Percentiles rank a stretch among this genome's conserved stretches.
Conservation (phyloP, 2,797 vertebrate genomes). For the Sphenodon punctatus region DNA sequence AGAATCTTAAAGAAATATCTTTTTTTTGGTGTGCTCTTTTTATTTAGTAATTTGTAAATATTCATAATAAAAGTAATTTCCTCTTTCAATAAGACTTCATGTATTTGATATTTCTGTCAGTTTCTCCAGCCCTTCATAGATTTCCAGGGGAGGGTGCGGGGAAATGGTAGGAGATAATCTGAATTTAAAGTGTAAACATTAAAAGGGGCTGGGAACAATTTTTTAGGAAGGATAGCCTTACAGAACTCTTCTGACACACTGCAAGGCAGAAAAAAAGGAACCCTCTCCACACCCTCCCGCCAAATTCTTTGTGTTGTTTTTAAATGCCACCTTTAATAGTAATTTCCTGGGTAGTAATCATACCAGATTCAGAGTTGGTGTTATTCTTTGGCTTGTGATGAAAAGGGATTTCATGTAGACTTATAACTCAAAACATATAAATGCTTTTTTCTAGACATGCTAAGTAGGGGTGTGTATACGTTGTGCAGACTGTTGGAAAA, state of each 20-base stretch:
- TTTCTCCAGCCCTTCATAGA: neutral
- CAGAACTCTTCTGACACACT: neutral
- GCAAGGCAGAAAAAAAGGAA: too few relatives aligned
- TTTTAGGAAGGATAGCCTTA: too few relatives aligned
- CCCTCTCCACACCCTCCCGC: too few relatives aligned
- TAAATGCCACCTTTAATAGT: conserved; percentile 18
- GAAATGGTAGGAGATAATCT: neutral
- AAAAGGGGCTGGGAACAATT: too few relatives aligned
- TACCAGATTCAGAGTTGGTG: conserved; percentile 33
- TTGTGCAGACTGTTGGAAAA: conserved; percentile 51
- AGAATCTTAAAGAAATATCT: neutral
- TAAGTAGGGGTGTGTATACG: conserved; percentile 5
- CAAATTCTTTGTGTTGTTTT: conserved; percentile 21
- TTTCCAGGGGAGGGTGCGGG: accelerated
- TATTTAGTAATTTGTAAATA: neutral
- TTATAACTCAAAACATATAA: neutral
- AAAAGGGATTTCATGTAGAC: conserved; percentile 17
- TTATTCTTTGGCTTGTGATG: conserved; percentile 45
- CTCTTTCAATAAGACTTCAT: neutral
- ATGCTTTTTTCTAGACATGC: neutral
- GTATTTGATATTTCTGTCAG: neutral
- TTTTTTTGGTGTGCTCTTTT: neutral
- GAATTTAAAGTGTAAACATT: too few relatives aligned
- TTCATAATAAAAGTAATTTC: neutral
- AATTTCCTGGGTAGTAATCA: too few relatives aligned